Percentiles rank a stretch among this genome's conserved stretches.
phyloP scores from a whole-genome alignment of 2,888 invertebrate genomes.

The Pollenia amentaria region DNA sequence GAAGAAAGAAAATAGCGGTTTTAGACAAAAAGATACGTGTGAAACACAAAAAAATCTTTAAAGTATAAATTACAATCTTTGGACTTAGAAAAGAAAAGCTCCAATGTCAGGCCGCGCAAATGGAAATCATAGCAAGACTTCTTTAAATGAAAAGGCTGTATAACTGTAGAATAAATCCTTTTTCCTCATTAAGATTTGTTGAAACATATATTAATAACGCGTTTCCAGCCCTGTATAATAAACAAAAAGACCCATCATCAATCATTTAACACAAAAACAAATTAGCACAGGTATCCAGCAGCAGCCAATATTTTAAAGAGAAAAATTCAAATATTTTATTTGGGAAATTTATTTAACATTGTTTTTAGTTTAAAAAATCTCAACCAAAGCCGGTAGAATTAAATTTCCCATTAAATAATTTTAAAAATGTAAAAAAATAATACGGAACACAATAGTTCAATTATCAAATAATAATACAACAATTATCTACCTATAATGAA shows the following conservation, averaged over 20 bases:
- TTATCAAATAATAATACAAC: not conserved
- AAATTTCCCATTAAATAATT: not conserved
- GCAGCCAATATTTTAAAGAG: slow-evolving; percentile 1
- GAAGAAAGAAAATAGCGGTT: too few species aligned
- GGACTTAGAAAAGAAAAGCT: too few species aligned
- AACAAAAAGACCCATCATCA: not conserved
- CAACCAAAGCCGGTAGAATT: slow-evolving; percentile 40
- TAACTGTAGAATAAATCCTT: too few species aligned
- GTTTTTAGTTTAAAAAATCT: slow-evolving; percentile 1
- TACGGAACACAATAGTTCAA: not conserved
- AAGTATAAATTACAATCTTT: too few species aligned
- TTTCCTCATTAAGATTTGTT: too few species aligned
- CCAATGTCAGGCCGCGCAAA: too few species aligned
- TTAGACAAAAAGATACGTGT: too few species aligned
- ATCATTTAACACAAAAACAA: not conserved
- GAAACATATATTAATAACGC: not conserved
- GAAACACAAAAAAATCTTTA: too few species aligned
- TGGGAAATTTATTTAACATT: not conserved
- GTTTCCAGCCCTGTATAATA: not conserved
- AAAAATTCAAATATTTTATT: not conserved
- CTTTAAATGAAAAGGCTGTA: too few species aligned
- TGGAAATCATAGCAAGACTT: too few species aligned
- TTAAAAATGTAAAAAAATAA: not conserved
- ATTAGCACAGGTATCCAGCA: slow-evolving; percentile 22
- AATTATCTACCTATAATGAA: not conserved